phyloP scores from a whole-genome alignment of 2,888 invertebrate species.

The Trichogramma dendrolimi region DNA sequence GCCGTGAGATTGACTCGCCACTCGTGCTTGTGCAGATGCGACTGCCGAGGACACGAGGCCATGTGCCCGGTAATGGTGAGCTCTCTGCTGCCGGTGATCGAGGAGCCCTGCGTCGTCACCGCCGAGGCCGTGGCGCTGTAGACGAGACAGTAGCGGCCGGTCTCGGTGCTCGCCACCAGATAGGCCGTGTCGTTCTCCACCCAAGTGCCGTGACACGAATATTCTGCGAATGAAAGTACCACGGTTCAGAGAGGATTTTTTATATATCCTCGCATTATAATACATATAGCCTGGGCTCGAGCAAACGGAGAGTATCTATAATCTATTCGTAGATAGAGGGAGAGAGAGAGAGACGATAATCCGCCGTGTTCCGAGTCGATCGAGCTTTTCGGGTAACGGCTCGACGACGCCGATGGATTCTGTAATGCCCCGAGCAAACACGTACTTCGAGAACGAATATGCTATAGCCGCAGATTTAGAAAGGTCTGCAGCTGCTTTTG shows the following conservation, averaged over 20 bases:
- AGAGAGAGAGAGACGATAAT: background rate
- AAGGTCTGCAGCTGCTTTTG: constrained; percentile 4
- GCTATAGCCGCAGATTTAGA: constrained; percentile 8
- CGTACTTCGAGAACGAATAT: background rate
- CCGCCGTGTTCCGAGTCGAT: no score
- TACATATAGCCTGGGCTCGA: no score
- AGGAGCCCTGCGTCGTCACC: constrained; percentile 30
- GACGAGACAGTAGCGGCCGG: constrained; percentile 47
- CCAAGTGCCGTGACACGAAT: constrained; percentile 73
- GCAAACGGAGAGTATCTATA: no score
- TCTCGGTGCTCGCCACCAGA: constrained; percentile 58
- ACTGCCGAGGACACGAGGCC: constrained; percentile 47
- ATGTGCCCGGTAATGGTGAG: constrained; percentile 47
- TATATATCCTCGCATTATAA: background rate
- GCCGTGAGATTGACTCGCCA: constrained; percentile 50
- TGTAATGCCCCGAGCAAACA: constrained; percentile 18
- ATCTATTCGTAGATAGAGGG: background rate
- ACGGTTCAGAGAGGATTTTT: background rate
- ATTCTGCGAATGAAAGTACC: constrained; percentile 55
- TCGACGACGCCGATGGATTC: no score
- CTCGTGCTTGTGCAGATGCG: constrained; percentile 44
- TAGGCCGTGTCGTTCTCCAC: constrained; percentile 61
- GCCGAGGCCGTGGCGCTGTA: constrained; percentile 44
- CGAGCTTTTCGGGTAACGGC: no score
- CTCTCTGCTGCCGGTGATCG: constrained; percentile 37